A percentile compares a stretch with the other conserved stretches of the same genome.
Evolutionary conservation across 2,113 vertebrate genomes (phyloP).

Genomic region (Galeopterus variegatus): DNA sequence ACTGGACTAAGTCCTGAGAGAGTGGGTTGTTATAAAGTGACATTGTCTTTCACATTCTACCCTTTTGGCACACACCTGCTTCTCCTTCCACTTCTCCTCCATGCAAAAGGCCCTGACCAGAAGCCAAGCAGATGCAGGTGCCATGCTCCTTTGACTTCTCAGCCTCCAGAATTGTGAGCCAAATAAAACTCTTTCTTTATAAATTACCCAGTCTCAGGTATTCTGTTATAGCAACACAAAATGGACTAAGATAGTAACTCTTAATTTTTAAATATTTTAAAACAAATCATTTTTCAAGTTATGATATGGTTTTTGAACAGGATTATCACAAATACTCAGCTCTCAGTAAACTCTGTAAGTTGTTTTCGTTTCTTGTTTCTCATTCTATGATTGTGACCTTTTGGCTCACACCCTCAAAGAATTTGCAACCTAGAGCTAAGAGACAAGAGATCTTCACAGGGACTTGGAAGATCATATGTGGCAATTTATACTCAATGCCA

Average conservation of each 20-base stretch:
- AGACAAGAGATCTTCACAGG: background rate
- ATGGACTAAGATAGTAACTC: background rate
- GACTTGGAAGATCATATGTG: background rate
- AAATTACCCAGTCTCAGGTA: no score
- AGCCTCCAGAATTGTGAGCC: no score
- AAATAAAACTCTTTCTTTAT: no score
- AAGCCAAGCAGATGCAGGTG: no score
- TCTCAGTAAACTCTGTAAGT: background rate
- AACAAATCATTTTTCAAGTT: background rate
- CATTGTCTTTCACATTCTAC: no score
- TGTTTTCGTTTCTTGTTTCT: background rate
- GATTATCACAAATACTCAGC: background rate
- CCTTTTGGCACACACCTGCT: no score
- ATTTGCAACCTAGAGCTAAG: background rate
- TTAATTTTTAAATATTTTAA: conserved; percentile 3
- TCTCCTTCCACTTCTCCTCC: no score
- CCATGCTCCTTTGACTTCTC: no score
- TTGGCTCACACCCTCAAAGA: background rate
- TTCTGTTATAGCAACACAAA: no score
- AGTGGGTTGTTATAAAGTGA: no score
- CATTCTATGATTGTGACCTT: background rate
- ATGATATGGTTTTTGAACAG: background rate
- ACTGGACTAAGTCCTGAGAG: no score
- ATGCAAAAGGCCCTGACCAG: no score
- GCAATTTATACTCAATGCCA: background rate